phyloP scores from a whole-genome alignment of 2,888 invertebrate species.

The Anoplius nigerrimus region DNA sequence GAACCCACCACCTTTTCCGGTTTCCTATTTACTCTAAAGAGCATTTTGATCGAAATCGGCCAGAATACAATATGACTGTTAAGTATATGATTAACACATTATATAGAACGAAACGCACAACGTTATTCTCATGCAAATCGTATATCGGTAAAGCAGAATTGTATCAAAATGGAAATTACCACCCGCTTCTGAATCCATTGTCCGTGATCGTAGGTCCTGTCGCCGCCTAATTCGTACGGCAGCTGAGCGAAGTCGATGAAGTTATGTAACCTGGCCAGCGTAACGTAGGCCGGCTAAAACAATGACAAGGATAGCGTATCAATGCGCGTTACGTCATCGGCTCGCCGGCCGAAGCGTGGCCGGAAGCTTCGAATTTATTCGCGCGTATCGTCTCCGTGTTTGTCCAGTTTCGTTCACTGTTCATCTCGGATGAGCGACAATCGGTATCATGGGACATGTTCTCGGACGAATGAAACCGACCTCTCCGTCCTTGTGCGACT shows the following conservation, averaged over 20 bases:
- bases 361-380: too few relatives aligned
- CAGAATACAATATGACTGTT: too few relatives aligned
- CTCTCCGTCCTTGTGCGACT: constrained; percentile 79
- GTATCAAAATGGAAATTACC: constrained; percentile 76
- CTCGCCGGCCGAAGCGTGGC: too few relatives aligned
- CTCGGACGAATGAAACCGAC: constrained; percentile 60
- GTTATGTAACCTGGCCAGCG: constrained; percentile 81
- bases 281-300: constrained; percentile 83
- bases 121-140: neutral
- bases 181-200: constrained; percentile 86
- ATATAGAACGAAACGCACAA: too few relatives aligned
- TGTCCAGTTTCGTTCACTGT: too few relatives aligned
- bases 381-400: too few relatives aligned
- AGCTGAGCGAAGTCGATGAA: constrained; percentile 83
- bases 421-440: neutral
- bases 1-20: too few relatives aligned
- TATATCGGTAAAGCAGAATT: constrained; percentile 11
- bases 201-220: constrained; percentile 83
- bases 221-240: constrained; percentile 84
- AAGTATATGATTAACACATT: too few relatives aligned
- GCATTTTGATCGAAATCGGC: too few relatives aligned
- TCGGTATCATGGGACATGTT: neutral
- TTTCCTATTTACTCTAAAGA: too few relatives aligned
- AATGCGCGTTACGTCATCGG: too few relatives aligned
- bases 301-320: constrained; percentile 12